Conservation (phyloP, 2,888 invertebrate genomes). For the Macrophya annulata region DNA sequence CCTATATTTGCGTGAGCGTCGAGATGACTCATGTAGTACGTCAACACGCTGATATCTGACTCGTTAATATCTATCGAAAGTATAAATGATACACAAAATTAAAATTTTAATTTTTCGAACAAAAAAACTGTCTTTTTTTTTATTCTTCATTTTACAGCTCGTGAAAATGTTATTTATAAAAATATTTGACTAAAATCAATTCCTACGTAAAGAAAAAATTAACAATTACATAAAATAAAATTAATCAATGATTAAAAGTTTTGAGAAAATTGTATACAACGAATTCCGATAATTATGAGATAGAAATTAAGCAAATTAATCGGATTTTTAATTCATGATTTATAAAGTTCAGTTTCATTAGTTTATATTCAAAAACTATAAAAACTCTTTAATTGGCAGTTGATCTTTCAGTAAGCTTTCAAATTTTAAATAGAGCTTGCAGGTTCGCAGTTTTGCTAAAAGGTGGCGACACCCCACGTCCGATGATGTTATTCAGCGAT, state of each 20-base stretch:
- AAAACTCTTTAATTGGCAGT: background rate
- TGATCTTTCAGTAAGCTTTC: slow-evolving; percentile 32
- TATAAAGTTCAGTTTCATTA: background rate
- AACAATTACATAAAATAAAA: no score
- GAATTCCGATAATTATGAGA: background rate
- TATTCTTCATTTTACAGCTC: background rate
- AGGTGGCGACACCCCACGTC: slow-evolving; percentile 47
- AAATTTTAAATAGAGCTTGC: slow-evolving; percentile 1
- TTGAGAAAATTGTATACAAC: background rate
- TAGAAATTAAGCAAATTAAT: background rate
- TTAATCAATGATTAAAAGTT: no score
- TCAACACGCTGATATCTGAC: background rate
- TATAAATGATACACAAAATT: background rate
- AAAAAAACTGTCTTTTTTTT: background rate
- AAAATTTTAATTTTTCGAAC: background rate
- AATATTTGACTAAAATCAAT: background rate
- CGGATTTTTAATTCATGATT: background rate
- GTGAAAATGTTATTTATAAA: background rate
- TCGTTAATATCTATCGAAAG: background rate
- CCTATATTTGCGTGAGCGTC: background rate
- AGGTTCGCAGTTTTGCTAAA: background rate
- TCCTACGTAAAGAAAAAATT: no score
- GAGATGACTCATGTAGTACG: no score
- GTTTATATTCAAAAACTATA: background rate
- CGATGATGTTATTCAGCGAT: background rate